phyloP scores from a whole-genome alignment of 2,888 invertebrate species.

The Eristalis arbustorum region DNA sequence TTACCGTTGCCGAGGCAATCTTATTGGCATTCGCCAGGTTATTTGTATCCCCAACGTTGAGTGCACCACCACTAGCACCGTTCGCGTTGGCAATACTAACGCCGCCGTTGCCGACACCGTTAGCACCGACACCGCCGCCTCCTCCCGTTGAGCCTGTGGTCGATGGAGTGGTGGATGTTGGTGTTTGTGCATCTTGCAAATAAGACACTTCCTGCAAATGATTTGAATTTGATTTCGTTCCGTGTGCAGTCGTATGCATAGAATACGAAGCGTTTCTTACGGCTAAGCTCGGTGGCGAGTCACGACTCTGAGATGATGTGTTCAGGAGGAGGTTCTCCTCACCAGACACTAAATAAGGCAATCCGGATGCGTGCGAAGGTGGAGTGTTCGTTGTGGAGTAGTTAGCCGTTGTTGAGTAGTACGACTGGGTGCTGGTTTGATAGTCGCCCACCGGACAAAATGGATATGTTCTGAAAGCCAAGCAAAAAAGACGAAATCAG shows the following conservation, averaged over 20 bases:
- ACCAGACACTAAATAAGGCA: conserved; percentile 86
- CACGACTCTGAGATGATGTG: conserved; percentile 81
- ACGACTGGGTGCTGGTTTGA: conserved; percentile 82
- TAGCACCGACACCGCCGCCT: conserved; percentile 85
- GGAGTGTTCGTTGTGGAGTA: conserved; percentile 82
- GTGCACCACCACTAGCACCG: conserved; percentile 72
- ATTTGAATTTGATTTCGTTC: conserved; percentile 21
- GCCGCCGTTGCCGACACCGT: conserved; percentile 73
- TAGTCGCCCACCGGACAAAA: conserved; percentile 88
- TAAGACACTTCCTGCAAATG: conserved; percentile 78
- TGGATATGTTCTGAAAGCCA: conserved; percentile 85
- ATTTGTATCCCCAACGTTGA: conserved; percentile 74
- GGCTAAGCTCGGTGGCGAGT: conserved; percentile 86
- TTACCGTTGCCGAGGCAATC: conserved; percentile 95
- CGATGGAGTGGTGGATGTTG: conserved; percentile 81
- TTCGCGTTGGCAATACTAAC: conserved; percentile 71
- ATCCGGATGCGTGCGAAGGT: conserved; percentile 80
- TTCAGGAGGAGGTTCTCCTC: conserved; percentile 84
- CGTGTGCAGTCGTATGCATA: background rate
- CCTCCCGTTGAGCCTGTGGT: conserved; percentile 81
- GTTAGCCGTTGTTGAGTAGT: conserved; percentile 82
- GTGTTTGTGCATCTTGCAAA: conserved; percentile 80
- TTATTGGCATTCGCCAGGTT: conserved; percentile 81
- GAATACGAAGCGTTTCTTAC: conserved; percentile 80
- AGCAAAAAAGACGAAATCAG: background rate